Base-by-base conservation (phyloP, 35 echinoderm and acorn worm genomes). In the Lytechinus pictus region DNA sequence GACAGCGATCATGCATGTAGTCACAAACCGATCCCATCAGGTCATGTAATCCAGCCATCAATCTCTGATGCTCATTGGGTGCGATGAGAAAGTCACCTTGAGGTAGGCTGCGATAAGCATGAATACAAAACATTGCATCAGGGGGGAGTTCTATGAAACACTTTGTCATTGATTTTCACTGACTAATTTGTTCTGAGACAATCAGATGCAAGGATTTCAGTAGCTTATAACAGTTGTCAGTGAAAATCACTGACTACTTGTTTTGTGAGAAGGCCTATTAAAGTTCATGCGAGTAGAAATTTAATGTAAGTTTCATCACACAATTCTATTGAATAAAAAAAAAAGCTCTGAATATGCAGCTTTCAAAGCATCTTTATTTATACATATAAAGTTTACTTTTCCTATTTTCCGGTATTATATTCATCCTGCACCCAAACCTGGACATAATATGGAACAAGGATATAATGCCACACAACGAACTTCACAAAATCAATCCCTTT, bases 1-100 rank as follows among this genome's bases (percentile, higher is more conserved):
- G 97, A 96, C 98, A 98, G 86, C 98, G 89, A 86, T 99, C 98
- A 94, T 99, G 97, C 53, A 97, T 96, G 57, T 99, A 99, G 95
- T 99, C 96, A 96, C 98, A 99, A 4, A 99, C 95, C 16, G 94
- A 97, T 10, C 90, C 95, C 66, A 99, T 91, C 57, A 99, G 52
- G 24, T 99, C 98, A 51, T 96, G 95, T 14, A 99, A 94, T 53
- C 87, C 94, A 28, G 96, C 19, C 33, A 21, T 96, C 12, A 99
- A 54, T 57, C 92, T 95, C 52, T 91, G 61, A 66, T 98, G 96
- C 54, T 99, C 98, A 86, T 95, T 96, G 10, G 96, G 95, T 12
- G 97, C 98, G 72, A 99, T 99, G n/a, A 99, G 60, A 51, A 97
- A 95, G 71, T 98, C 92, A 19, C 92, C 92, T 93, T 93, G 92